phyloP scores from a whole-genome alignment of 2,797 vertebrate genomes.

The Echiichthys vipera region DNA sequence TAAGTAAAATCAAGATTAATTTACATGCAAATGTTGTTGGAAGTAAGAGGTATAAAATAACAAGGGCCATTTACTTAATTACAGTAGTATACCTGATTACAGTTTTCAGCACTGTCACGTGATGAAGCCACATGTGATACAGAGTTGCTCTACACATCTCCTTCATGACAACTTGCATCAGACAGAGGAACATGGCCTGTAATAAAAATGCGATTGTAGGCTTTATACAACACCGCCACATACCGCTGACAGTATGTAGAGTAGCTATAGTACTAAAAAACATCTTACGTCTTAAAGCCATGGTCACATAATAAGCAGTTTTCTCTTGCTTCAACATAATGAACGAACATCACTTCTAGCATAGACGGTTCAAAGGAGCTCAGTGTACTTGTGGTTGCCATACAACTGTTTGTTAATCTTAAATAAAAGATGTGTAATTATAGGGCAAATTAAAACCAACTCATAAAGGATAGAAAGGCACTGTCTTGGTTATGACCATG shows the following conservation, averaged over 20 bases:
- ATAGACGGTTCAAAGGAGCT: conserved; percentile 24
- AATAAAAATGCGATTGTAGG: conserved; percentile 33
- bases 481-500: neutral
- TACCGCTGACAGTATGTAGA: conserved; percentile 17
- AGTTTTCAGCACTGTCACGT: neutral
- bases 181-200: conserved; percentile 25
- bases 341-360: conserved; percentile 13
- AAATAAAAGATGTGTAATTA: conserved; percentile 30
- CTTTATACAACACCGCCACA: conserved; percentile 29
- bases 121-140: neutral
- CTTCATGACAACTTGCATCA: conserved; percentile 21
- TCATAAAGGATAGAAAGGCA: neutral
- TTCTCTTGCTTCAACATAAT: neutral
- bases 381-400: conserved; percentile 9
- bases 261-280: conserved; percentile 9
- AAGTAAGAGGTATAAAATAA: neutral
- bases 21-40: neutral
- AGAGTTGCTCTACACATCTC: neutral
- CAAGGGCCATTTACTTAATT: neutral
- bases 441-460: conserved; percentile 18
- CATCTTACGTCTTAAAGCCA: conserved; percentile 12
- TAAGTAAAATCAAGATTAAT: neutral
- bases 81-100: neutral
- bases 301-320: conserved; percentile 41
- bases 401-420: conserved; percentile 19